phyloP scores from a whole-genome alignment of 2,888 invertebrate genomes.

The Priocnemis perturbator region DNA sequence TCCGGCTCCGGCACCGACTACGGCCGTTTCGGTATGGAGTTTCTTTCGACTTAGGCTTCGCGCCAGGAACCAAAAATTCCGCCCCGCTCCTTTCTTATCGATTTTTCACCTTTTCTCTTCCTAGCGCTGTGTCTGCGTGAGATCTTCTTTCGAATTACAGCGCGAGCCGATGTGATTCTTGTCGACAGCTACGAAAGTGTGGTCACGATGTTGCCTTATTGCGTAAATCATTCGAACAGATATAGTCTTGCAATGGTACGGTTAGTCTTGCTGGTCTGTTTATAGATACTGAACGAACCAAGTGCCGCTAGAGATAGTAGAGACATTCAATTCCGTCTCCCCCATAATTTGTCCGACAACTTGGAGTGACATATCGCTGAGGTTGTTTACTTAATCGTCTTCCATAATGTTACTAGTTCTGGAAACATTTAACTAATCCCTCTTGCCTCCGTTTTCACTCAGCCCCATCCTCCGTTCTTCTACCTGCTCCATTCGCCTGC shows the following conservation, averaged over 20 bases:
- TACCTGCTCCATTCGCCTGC: not conserved
- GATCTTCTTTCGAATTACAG: not conserved
- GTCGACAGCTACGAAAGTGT: not conserved
- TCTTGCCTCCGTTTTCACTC: constrained; percentile 26
- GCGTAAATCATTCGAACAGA: no score
- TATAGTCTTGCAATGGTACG: no score
- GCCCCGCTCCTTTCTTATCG: not conserved
- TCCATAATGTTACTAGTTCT: constrained; percentile 11
- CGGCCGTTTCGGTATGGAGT: no score
- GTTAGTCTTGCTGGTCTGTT: no score
- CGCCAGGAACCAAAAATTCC: constrained; percentile 1
- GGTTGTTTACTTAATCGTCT: constrained; percentile 47
- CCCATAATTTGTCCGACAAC: not conserved
- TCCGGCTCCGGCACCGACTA: no score
- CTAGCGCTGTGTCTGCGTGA: not conserved
- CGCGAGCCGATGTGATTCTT: not conserved
- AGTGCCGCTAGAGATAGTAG: no score
- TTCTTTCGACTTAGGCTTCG: no score
- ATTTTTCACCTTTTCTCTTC: not conserved
- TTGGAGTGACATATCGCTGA: constrained; percentile 31
- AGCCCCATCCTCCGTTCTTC: not conserved
- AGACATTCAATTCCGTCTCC: no score
- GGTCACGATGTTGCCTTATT: no score
- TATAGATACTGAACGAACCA: no score
- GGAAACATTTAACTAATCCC: constrained; percentile 35